phyloP scores from a whole-genome alignment of 2,888 invertebrate species.

The Psylliodes chrysocephalus region DNA sequence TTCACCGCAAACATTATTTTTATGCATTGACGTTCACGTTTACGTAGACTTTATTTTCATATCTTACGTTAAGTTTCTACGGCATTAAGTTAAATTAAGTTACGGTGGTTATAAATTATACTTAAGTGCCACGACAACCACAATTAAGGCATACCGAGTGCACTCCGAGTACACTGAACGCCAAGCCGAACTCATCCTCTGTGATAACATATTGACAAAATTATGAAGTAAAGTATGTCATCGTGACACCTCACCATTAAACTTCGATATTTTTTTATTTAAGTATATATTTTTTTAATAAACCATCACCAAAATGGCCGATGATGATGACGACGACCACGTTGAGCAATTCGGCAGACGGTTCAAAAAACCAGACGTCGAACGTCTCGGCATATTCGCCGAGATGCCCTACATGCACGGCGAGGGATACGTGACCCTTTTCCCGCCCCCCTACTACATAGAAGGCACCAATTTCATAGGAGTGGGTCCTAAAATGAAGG shows the following conservation, averaged over 20 bases:
- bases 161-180: no score
- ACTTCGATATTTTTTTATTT: not conserved
- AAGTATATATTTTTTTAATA: not conserved
- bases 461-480: constrained; percentile 58
- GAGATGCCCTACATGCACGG: constrained; percentile 63
- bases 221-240: not conserved
- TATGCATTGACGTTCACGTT: no score
- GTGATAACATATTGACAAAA: no score
- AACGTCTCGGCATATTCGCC: constrained; percentile 62
- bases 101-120: no score
- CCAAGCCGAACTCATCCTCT: no score
- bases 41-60: no score
- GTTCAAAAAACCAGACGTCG: constrained; percentile 61
- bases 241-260: not conserved
- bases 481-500: constrained; percentile 59
- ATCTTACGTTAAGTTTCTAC: no score
- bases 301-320: not conserved
- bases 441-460: constrained; percentile 39
- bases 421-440: constrained; percentile 54
- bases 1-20: no score
- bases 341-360: constrained; percentile 41
- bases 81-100: no score
- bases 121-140: no score
- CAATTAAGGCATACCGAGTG: no score
- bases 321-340: not conserved